These are phyloP conservation scores for Urechis unicinctus DNA, from an alignment of 2,888 invertebrate species.

Conservation along the genomic window DNA sequence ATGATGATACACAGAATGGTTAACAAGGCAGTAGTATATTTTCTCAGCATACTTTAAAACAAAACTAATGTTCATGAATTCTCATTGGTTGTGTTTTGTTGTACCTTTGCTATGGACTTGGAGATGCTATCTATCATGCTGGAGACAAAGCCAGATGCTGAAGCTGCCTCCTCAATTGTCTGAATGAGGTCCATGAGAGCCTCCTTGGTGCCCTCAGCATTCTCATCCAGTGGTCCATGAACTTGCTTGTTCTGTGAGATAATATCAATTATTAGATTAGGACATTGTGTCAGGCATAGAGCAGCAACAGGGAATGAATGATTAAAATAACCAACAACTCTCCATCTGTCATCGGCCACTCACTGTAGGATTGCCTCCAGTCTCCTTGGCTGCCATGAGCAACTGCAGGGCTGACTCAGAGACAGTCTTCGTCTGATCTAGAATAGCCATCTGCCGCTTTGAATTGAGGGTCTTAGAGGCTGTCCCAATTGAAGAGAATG, in stretches of 20 bases:
- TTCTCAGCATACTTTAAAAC: too few species aligned
- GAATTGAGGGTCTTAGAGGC: slow-evolving; percentile 79
- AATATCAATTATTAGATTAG: too few species aligned
- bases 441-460: slow-evolving; percentile 73
- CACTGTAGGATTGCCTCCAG: slow-evolving; percentile 87
- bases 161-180: slow-evolving; percentile 65
- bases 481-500: slow-evolving; percentile 70
- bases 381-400: slow-evolving; percentile 75
- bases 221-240: slow-evolving; percentile 79
- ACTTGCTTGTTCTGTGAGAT: slow-evolving; percentile 65
- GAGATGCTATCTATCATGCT: slow-evolving; percentile 83
- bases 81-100: too few species aligned
- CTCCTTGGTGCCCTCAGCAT: slow-evolving; percentile 68
- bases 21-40: too few species aligned
- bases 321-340: too few species aligned
- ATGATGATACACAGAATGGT: too few species aligned
- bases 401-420: slow-evolving; percentile 85
- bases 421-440: slow-evolving; percentile 90
- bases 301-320: too few species aligned
- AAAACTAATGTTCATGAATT: too few species aligned
- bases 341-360: too few species aligned
- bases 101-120: slow-evolving; percentile 49
- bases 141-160: slow-evolving; percentile 82
- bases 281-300: too few species aligned
- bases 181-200: slow-evolving; percentile 71